phyloP scores from a whole-genome alignment of 2,888 invertebrate genomes.

The Chelonus formosanus region DNA sequence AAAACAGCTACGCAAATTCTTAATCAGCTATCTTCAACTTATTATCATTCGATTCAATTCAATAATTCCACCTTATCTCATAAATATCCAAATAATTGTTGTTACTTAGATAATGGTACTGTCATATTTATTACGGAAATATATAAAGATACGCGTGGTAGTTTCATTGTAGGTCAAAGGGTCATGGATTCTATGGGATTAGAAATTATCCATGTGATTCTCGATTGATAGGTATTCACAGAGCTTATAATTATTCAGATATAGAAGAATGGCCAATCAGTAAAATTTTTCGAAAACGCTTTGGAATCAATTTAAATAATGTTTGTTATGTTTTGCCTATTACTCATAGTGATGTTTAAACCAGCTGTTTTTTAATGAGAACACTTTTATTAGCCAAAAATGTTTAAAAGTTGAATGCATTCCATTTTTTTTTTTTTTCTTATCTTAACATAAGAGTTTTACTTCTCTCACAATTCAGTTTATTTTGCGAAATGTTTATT shows the following conservation, averaged over 20 bases:
- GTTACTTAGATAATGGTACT: constrained; percentile 1
- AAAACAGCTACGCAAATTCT: too few relatives aligned
- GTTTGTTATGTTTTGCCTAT: not conserved
- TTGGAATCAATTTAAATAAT: not conserved
- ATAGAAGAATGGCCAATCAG: not conserved
- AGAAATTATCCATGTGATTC: constrained; percentile 6
- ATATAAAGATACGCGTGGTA: not conserved
- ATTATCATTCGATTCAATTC: too few relatives aligned
- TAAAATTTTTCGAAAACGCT: not conserved
- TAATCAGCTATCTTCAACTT: too few relatives aligned
- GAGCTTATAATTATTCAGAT: not conserved
- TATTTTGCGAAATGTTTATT: too few relatives aligned
- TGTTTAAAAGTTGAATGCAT: too few relatives aligned
- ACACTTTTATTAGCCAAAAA: too few relatives aligned
- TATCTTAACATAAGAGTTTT: too few relatives aligned
- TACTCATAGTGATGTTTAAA: not conserved
- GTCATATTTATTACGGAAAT: not conserved
- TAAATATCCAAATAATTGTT: not conserved
- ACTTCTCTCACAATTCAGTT: too few relatives aligned
- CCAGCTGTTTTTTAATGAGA: too few relatives aligned
- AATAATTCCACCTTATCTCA: too few relatives aligned
- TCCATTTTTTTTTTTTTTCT: too few relatives aligned
- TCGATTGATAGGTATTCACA: not conserved
- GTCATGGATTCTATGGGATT: not conserved
- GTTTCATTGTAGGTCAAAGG: not conserved